Percentiles rank a stretch among this genome's conserved stretches.
phyloP scores from a whole-genome alignment of 2,888 invertebrate genomes.

The Mylabris sibirica region DNA sequence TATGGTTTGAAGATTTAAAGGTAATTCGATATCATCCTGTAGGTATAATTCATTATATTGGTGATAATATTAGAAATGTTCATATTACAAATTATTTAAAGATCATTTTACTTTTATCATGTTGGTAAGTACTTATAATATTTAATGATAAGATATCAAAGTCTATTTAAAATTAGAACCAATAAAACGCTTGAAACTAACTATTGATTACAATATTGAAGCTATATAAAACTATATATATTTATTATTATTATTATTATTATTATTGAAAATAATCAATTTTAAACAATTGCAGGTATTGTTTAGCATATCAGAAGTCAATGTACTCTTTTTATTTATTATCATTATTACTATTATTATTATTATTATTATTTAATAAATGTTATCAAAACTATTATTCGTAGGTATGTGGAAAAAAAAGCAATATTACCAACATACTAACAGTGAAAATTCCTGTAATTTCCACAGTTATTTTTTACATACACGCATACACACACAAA shows the following conservation, averaged over 20 bases:
- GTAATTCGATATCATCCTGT: too few species aligned
- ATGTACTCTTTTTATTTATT: background rate
- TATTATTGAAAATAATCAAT: conserved; percentile 1
- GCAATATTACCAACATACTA: background rate
- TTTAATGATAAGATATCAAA: background rate
- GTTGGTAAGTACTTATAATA: background rate
- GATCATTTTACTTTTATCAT: background rate
- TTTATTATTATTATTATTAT: conserved; percentile 3
- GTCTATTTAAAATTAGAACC: background rate
- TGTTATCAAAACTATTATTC: background rate
- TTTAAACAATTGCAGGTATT: background rate
- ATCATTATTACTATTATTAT: background rate
- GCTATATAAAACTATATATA: background rate
- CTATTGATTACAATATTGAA: background rate
- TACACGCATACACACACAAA: background rate
- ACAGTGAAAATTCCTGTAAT: background rate
- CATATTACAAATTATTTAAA: background rate
- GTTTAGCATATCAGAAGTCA: background rate
- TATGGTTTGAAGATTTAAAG: too few species aligned
- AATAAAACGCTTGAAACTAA: conserved; percentile 2
- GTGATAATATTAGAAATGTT: too few species aligned
- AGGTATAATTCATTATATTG: too few species aligned
- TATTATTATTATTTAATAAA: background rate
- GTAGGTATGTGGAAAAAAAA: background rate
- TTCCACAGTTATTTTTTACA: background rate